phyloP scores from a whole-genome alignment of 2,888 invertebrate species.

The Patella caerulea region DNA sequence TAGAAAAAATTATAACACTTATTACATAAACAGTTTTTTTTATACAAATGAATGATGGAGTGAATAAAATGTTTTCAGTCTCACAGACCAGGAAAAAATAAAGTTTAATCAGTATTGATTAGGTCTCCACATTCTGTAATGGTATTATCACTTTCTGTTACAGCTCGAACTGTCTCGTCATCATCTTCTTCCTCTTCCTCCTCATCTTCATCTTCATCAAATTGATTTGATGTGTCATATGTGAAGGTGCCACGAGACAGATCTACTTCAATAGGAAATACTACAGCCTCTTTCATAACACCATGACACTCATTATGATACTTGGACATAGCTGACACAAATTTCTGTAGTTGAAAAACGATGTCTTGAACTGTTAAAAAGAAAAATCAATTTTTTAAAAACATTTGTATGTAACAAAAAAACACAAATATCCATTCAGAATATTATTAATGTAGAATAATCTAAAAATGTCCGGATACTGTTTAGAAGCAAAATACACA shows the following conservation, averaged over 20 bases:
- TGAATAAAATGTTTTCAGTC: too few species aligned
- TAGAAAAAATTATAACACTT: too few species aligned
- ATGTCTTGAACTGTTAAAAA: conserved; percentile 84
- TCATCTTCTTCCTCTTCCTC: conserved; percentile 65
- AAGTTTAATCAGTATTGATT: conserved; percentile 53
- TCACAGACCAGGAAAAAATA: too few species aligned
- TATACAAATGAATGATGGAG: too few species aligned
- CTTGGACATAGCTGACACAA: conserved; percentile 87
- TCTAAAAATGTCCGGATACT: neutral
- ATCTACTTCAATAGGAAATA: conserved; percentile 97
- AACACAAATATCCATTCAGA: neutral
- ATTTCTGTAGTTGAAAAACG: conserved; percentile 80
- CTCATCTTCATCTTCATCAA: conserved; percentile 66
- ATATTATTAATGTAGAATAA: neutral
- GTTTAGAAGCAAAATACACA: too few species aligned
- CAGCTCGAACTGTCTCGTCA: conserved; percentile 37
- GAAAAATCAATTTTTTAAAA: conserved; percentile 7
- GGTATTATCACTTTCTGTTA: conserved; percentile 31
- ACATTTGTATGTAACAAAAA: neutral
- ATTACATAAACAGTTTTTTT: too few species aligned
- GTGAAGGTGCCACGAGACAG: conserved; percentile 92
- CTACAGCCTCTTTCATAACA: conserved; percentile 79
- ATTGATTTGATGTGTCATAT: conserved; percentile 73
- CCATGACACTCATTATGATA: conserved; percentile 83
- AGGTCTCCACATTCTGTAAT: conserved; percentile 49